These are phyloP conservation scores for Noctua pronuba DNA, from an alignment of 2,888 invertebrate species.

Conservation along the genomic window DNA sequence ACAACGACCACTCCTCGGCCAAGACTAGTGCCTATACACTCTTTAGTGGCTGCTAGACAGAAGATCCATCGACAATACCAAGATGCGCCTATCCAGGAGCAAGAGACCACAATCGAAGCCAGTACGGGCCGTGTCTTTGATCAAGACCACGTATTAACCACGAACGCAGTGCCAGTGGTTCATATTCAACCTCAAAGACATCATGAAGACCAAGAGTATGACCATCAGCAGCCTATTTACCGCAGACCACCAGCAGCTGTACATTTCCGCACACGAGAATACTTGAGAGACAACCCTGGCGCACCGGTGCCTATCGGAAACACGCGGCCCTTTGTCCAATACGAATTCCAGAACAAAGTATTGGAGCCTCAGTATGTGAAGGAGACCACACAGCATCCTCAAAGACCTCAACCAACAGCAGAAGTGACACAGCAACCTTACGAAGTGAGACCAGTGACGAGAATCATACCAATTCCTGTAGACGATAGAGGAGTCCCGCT, in stretches of 20 bases:
- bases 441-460: constrained; percentile 82
- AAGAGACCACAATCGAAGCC: constrained; percentile 87
- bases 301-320: constrained; percentile 88
- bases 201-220: constrained; percentile 81
- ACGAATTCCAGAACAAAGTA: constrained; percentile 87
- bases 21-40: constrained; percentile 89
- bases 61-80: constrained; percentile 87
- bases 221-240: constrained; percentile 85
- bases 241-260: constrained; percentile 79
- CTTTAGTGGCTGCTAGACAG: constrained; percentile 87
- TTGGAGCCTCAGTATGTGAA: constrained; percentile 86
- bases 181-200: constrained; percentile 88
- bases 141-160: constrained; percentile 86
- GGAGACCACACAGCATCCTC: constrained; percentile 75
- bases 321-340: constrained; percentile 88
- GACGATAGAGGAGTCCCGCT: constrained; percentile 87
- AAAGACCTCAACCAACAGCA: constrained; percentile 73
- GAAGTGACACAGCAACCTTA: constrained; percentile 82
- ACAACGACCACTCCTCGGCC: constrained; percentile 91
- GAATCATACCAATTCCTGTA: constrained; percentile 86
- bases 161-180: constrained; percentile 89
- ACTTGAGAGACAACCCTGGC: constrained; percentile 87
- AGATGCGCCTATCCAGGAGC: constrained; percentile 80
- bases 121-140: constrained; percentile 89
- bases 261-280: constrained; percentile 87